phyloP scores from a whole-genome alignment of 2,113 vertebrate genomes.

The Mixornis gularis region DNA sequence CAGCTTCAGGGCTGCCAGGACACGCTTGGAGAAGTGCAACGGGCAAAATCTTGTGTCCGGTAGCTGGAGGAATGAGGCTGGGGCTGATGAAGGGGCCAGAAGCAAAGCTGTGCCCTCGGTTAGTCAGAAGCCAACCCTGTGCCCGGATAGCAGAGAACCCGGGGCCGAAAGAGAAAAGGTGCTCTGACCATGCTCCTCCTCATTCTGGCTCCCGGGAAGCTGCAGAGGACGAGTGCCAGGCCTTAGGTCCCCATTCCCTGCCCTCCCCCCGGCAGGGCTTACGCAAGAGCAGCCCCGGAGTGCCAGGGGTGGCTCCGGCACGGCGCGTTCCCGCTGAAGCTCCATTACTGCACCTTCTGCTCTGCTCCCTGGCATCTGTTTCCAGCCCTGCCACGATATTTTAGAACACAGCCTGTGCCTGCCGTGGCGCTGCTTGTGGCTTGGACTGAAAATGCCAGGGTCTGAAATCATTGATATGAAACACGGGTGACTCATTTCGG shows the following conservation, averaged over 20 bases:
- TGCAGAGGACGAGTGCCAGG: accelerated
- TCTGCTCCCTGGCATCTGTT: constrained; percentile 24
- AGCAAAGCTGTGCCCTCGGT: neutral
- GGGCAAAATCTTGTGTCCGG: accelerated
- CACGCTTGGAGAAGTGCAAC: neutral
- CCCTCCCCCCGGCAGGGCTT: neutral
- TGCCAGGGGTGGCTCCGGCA: neutral
- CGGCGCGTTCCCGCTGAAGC: neutral
- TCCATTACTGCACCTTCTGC: constrained; percentile 28
- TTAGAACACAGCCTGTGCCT: neutral
- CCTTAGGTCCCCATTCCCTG: accelerated
- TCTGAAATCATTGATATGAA: constrained; percentile 48
- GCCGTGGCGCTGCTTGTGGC: neutral
- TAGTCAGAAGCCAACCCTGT: no score
- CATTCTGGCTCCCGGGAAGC: neutral
- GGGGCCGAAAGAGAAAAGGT: neutral
- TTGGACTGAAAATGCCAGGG: constrained; percentile 36
- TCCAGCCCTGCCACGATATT: neutral
- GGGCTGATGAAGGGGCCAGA: neutral
- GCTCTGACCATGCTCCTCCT: neutral
- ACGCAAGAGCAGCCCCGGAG: neutral
- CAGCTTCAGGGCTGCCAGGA: neutral
- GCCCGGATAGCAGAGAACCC: accelerated
- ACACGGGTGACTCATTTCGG: constrained; percentile 35
- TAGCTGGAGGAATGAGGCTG: accelerated